Evolutionary conservation across 2,888 invertebrate species (phyloP).

Genomic region (Iselma pallidipennis): DNA sequence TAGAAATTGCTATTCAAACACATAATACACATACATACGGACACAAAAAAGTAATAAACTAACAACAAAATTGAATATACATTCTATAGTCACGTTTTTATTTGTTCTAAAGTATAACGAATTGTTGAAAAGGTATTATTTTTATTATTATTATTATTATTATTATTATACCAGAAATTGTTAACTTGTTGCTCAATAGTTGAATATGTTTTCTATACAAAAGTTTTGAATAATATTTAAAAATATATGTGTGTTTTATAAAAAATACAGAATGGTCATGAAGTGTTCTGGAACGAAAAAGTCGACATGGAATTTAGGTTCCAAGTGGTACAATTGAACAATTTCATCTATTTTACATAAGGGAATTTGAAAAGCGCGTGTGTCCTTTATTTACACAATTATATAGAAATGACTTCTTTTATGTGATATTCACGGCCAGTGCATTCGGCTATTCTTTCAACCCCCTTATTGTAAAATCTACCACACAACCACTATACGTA

Average conservation of each 20-base stretch:
- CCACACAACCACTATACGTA: constrained; percentile 47
- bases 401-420: constrained; percentile 53
- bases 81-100: constrained; percentile 7
- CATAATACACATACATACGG: not conserved
- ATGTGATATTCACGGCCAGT: constrained; percentile 50
- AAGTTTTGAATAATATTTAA: not conserved
- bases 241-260: not conserved
- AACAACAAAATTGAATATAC: not conserved
- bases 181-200: not conserved
- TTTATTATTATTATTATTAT: not conserved
- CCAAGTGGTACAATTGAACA: constrained; percentile 24
- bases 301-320: constrained; percentile 37
- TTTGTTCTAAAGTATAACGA: not conserved
- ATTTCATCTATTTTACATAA: constrained; percentile 36
- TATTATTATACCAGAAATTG: not conserved
- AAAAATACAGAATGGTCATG: not conserved
- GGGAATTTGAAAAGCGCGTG: constrained; percentile 44
- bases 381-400: constrained; percentile 54
- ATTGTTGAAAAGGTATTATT: not conserved
- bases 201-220: not conserved
- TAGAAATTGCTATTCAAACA: not conserved
- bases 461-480: constrained; percentile 44
- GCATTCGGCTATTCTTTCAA: constrained; percentile 52
- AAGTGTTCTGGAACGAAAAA: constrained; percentile 11
- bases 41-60: not conserved